phyloP scores from a whole-genome alignment of 2,888 invertebrate genomes.

The Pteria penguin region DNA sequence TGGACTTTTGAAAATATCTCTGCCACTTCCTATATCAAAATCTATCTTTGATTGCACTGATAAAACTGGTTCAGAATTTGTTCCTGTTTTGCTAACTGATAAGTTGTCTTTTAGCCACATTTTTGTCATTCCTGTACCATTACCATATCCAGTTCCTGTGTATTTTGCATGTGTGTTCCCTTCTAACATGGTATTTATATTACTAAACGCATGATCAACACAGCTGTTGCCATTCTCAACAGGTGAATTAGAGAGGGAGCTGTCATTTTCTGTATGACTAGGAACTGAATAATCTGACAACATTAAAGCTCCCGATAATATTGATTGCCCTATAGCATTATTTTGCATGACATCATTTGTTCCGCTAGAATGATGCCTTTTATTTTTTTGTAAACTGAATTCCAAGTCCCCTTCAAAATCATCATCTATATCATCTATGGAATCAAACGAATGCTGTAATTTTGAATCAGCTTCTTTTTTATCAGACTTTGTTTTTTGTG shows the following conservation, averaged over 20 bases:
- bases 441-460: constrained; percentile 1
- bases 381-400: constrained; percentile 19
- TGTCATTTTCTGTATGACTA: not conserved
- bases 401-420: constrained; percentile 32
- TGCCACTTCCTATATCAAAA: not conserved
- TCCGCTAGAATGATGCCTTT: not conserved
- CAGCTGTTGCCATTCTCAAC: not conserved
- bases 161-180: not conserved
- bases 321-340: constrained; percentile 17
- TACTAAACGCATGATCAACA: not conserved
- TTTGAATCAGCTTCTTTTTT: not conserved
- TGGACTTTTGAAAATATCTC: not conserved
- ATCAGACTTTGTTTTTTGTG: not conserved
- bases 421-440: constrained; percentile 26
- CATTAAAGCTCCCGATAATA: constrained; percentile 19
- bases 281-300: not conserved
- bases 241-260: not conserved
- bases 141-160: not conserved
- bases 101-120: not conserved
- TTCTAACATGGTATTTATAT: not conserved
- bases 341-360: not conserved
- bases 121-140: not conserved
- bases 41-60: not conserved
- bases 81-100: not conserved
- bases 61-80: not conserved